phyloP scores from a whole-genome alignment of 2,797 vertebrate genomes.

The Glossophaga mutica region DNA sequence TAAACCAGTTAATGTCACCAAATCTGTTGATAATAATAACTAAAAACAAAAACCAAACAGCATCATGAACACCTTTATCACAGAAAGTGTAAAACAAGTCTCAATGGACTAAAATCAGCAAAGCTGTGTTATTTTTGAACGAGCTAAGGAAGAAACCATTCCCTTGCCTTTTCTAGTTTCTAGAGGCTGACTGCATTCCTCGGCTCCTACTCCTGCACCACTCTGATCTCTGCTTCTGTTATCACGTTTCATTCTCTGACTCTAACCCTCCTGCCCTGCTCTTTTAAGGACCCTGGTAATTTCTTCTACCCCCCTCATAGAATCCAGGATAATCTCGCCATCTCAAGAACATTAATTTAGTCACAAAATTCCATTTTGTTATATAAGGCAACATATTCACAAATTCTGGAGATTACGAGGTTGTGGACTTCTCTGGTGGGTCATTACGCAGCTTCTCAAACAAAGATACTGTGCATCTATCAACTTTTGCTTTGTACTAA shows the following conservation, averaged over 20 bases:
- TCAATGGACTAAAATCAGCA: neutral
- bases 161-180: neutral
- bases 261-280: neutral
- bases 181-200: neutral
- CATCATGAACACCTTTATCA: neutral
- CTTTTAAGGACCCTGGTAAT: neutral
- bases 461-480: neutral
- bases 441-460: neutral
- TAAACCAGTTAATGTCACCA: neutral
- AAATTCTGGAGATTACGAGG: neutral
- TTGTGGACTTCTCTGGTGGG: neutral
- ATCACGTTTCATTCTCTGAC: neutral
- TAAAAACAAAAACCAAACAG: neutral
- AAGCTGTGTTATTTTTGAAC: neutral
- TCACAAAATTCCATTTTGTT: neutral
- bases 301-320: neutral
- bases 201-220: neutral
- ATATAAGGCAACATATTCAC: neutral
- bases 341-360: neutral
- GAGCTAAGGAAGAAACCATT: neutral
- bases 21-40: neutral
- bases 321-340: neutral
- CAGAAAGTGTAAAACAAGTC: neutral
- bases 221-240: neutral
- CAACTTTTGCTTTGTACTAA: neutral